Base-by-base conservation (phyloP, 2,888 invertebrate genomes). In the Macrophya alboannulata region DNA sequence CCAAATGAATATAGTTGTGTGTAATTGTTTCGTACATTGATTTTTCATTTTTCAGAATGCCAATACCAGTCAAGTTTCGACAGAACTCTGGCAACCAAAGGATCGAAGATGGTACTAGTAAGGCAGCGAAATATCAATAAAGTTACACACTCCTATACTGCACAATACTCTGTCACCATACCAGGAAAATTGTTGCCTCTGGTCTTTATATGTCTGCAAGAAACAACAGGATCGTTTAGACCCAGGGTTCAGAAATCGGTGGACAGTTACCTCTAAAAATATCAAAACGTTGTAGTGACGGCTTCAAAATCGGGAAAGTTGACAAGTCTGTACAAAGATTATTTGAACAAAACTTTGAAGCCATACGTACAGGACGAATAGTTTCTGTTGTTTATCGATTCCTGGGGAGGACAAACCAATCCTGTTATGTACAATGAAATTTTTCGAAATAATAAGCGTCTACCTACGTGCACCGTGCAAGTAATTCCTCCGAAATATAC, bases 121-220 rank as follows among this genome's bases (percentile, higher is more conserved):
- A 83, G 84, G 31, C 17, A 76, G 65, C 85, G 72, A n/a, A 65
- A 86, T 83, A 82, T 86, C 43, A 86, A 86, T 85, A 87, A 86
- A 77, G 77, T 76, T 4, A 87, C 86, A 0, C 83, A 85, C 68
- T 81, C 84, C 37, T 86, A 87, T 48, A 87, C 87, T 10, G 86
- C 87, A 48, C 86, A 87, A 45, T 86, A 86, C 76, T 40, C 72
- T 31, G n/a, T 87, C 4, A 87, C 71, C 0, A 17, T 85, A 40
- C 72, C 83, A 10, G 86, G 79, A 40, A 31, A 79, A 86, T 25
- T 86, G 15, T 77, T 86, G 31, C 83, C 87, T 12, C 15, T 51
- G 12, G 51, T 51, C 1, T 71, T 71, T 37, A 37, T 72, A 0
- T 85, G 71, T 25, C 68, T 81, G 43, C 81, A 81, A 65, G 79